A percentile compares a stretch with the other conserved stretches of the same genome.
These are phyloP conservation scores for Aphodius sticticus DNA, from an alignment of 2,888 invertebrate genomes.

Conservation along the genomic window DNA sequence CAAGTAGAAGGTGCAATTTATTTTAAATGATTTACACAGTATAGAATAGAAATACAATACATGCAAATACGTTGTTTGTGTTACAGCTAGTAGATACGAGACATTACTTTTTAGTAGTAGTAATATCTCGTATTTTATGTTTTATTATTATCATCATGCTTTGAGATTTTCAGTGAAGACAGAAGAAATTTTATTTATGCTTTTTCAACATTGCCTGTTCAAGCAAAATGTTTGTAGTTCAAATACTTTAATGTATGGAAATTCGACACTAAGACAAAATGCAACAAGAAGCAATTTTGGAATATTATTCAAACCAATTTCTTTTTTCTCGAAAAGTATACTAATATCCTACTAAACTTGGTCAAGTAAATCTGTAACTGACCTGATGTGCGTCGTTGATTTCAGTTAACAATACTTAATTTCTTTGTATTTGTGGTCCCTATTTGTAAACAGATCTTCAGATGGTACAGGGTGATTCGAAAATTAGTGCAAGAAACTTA, in stretches of 20 bases:
- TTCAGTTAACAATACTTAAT: background rate
- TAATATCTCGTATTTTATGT: background rate
- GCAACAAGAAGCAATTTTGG: background rate
- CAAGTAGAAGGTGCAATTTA: slow-evolving; percentile 7
- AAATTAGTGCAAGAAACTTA: background rate
- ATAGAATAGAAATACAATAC: slow-evolving; percentile 4
- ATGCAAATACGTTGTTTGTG: background rate
- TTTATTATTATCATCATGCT: background rate
- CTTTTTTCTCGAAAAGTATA: background rate
- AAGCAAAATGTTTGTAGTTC: background rate
- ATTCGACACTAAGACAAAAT: background rate
- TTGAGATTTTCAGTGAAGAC: background rate
- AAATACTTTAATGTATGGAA: background rate
- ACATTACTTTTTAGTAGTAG: background rate
- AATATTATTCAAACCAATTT: background rate
- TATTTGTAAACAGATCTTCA: background rate
- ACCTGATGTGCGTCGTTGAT: background rate
- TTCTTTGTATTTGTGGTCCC: background rate
- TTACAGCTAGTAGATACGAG: background rate
- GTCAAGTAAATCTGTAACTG: background rate
- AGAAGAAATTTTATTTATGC: background rate
- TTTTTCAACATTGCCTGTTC: background rate
- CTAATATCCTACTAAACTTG: background rate
- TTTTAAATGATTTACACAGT: slow-evolving; percentile 6
- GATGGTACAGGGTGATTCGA: background rate